These are phyloP conservation scores for Synanthedon tipuliformis DNA, from an alignment of 2,888 invertebrate species.

Conservation along the genomic window DNA sequence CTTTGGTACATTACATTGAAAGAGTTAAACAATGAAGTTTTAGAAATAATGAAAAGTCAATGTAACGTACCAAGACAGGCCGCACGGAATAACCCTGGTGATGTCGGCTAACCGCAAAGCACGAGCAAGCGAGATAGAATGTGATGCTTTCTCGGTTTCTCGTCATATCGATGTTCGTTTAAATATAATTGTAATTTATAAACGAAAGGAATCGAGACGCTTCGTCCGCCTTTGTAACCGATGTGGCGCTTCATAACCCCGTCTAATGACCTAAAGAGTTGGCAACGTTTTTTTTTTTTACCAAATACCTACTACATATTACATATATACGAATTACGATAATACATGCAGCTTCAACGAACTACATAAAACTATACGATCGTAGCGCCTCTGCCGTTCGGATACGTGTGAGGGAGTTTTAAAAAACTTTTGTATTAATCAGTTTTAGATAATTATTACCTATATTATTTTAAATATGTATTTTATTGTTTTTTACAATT, in stretches of 20 bases:
- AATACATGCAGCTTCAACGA: too few species aligned
- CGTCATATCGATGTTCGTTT: conserved; percentile 33
- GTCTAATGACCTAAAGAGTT: conserved; percentile 29
- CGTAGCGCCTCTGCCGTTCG: too few species aligned
- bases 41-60: conserved; percentile 10
- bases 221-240: conserved; percentile 64
- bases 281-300: background rate
- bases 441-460: too few species aligned
- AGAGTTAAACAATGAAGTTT: background rate
- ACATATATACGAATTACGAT: background rate
- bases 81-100: conserved; percentile 54
- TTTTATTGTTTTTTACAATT: too few species aligned
- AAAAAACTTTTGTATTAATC: too few species aligned
- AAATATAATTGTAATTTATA: conserved; percentile 1
- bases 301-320: too few species aligned
- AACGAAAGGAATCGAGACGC: conserved; percentile 60
- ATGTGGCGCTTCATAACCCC: conserved; percentile 69
- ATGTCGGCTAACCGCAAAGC: conserved; percentile 54
- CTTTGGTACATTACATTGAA: conserved; percentile 20
- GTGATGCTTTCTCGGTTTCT: conserved; percentile 42
- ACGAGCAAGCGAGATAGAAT: conserved; percentile 39
- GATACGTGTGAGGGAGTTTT: too few species aligned
- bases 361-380: too few species aligned
- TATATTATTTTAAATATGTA: too few species aligned
- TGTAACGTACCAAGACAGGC: conserved; percentile 29